These are phyloP conservation scores for Aphidius colemani DNA, from an alignment of 2,888 invertebrate species.

Conservation along the genomic window DNA sequence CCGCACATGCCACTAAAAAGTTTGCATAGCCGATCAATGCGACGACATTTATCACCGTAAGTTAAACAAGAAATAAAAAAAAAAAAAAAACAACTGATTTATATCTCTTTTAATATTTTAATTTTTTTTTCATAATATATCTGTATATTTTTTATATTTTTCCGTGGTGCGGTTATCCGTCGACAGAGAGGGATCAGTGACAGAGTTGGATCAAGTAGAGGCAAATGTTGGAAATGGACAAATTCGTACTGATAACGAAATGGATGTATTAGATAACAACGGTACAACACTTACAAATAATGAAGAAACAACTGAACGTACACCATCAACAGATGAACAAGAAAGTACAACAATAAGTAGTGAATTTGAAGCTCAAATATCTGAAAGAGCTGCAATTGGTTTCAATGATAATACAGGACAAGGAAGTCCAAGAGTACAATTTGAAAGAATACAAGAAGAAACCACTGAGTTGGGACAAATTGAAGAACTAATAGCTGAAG, in stretches of 20 bases:
- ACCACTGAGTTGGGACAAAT: constrained; percentile 34
- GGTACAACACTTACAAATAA: constrained; percentile 34
- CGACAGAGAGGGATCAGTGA: constrained; percentile 51
- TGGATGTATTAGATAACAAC: constrained; percentile 46
- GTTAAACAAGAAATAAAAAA: constrained; percentile 33
- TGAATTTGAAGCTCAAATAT: constrained; percentile 55
- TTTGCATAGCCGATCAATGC: constrained; percentile 64
- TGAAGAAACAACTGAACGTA: constrained; percentile 23
- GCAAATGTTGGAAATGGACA: constrained; percentile 39
- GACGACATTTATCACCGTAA: constrained; percentile 62
- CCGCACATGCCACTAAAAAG: constrained; percentile 68
- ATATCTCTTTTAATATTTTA: background rate
- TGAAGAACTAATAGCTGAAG: constrained; percentile 44
- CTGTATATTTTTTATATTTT: too few species aligned
- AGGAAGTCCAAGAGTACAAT: constrained; percentile 55
- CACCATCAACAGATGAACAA: constrained; percentile 41
- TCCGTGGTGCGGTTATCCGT: too few species aligned
- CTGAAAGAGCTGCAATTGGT: constrained; percentile 54
- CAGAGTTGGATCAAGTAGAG: constrained; percentile 52
- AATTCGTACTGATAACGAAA: constrained; percentile 38
- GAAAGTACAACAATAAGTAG: constrained; percentile 38
- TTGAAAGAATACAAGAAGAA: constrained; percentile 54
- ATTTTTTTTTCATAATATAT: background rate
- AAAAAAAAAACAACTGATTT: constrained; percentile 15
- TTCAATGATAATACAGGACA: constrained; percentile 47